phyloP scores from a whole-genome alignment of 2,797 vertebrate species.

The Mormyrus hasselquistii region DNA sequence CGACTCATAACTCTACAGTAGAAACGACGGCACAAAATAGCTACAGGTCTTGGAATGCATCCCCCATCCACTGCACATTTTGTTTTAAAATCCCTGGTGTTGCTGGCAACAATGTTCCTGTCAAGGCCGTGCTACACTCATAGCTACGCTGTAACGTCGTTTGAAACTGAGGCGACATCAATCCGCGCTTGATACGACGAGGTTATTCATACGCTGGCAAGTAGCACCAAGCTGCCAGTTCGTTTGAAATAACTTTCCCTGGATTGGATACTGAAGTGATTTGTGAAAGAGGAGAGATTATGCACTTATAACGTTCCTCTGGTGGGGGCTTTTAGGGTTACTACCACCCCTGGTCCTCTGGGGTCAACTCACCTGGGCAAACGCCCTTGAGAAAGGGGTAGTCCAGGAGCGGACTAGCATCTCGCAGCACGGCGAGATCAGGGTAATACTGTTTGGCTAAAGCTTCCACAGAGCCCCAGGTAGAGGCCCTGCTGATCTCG shows the following conservation, averaged over 20 bases:
- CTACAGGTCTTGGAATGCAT: not conserved
- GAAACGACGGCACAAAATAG: not conserved
- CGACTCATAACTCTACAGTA: not conserved
- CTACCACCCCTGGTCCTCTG: not conserved
- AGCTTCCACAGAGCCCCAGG: constrained; percentile 65
- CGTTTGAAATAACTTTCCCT: not conserved
- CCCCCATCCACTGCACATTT: not conserved
- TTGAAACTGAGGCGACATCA: not conserved
- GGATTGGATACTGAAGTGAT: not conserved
- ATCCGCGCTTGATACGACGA: not conserved
- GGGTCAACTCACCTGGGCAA: constrained; percentile 61
- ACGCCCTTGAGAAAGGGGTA: constrained; percentile 63
- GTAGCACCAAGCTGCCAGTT: not conserved
- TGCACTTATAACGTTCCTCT: not conserved
- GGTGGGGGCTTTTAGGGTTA: not conserved
- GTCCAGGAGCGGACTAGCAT: constrained; percentile 60
- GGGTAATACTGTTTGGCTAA: constrained; percentile 68
- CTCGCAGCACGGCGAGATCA: constrained; percentile 64
- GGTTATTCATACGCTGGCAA: not conserved
- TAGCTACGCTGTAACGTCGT: not conserved
- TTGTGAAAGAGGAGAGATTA: not conserved
- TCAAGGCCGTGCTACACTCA: not conserved
- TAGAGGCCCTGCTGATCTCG: constrained; percentile 62
- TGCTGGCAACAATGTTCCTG: not conserved
- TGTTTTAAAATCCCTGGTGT: not conserved